These are phyloP conservation scores for Flexamia atlantica DNA, from an alignment of 2,888 invertebrate species.

Conservation along the genomic window DNA sequence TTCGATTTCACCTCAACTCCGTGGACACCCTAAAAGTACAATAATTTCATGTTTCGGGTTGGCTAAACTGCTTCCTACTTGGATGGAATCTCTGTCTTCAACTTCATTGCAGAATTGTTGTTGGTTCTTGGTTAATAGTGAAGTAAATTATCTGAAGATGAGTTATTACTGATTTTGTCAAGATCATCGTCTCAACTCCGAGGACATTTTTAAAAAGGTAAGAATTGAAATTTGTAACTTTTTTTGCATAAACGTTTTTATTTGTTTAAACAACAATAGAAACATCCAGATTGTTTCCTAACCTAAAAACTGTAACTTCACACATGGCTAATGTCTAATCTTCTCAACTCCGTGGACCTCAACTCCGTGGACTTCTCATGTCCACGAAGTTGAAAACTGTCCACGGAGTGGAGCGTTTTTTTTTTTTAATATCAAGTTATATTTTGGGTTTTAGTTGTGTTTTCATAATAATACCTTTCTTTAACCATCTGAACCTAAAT, in stretches of 20 bases:
- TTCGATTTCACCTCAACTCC: constrained; percentile 44
- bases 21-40: constrained; percentile 32
- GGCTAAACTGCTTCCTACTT: constrained; percentile 53
- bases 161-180: constrained; percentile 22
- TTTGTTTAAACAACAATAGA: not conserved
- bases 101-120: constrained; percentile 12
- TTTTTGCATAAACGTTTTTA: not conserved
- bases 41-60: constrained; percentile 54
- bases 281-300: constrained; percentile 11
- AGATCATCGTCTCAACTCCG: constrained; percentile 45
- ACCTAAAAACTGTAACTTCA: constrained; percentile 3
- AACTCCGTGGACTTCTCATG: constrained; percentile 38
- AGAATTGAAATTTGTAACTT: constrained; percentile 9
- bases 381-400: constrained; percentile 45
- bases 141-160: not conserved
- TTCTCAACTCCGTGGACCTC: constrained; percentile 57
- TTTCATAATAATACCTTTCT: not conserved
- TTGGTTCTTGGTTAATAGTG: not conserved
- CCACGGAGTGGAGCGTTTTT: constrained; percentile 38
- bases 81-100: constrained; percentile 16
- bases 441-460: constrained; percentile 1
- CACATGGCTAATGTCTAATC: constrained; percentile 39
- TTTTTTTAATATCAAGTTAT: constrained; percentile 11
- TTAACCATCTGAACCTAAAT: not conserved
- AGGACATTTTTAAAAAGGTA: constrained; percentile 42